phyloP scores from a whole-genome alignment of 2,888 invertebrate genomes.

The Drosophila mulleri region DNA sequence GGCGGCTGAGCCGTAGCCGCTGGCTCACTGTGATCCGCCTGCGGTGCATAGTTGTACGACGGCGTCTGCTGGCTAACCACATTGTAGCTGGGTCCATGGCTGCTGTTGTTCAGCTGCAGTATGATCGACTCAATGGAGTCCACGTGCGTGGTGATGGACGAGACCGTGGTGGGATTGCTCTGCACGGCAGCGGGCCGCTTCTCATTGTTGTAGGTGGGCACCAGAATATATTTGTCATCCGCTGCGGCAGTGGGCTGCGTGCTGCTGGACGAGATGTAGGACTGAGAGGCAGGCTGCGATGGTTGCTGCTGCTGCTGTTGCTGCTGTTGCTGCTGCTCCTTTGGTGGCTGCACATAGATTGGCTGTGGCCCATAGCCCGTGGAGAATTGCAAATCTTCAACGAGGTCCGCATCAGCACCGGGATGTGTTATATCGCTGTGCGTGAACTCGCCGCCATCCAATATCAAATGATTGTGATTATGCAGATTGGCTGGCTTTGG shows the following conservation, averaged over 20 bases:
- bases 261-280: slow-evolving; percentile 78
- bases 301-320: slow-evolving; percentile 66
- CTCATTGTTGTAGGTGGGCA: slow-evolving; percentile 73
- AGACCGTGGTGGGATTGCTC: slow-evolving; percentile 71
- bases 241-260: slow-evolving; percentile 60
- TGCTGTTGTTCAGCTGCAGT: slow-evolving; percentile 87
- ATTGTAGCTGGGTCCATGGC: slow-evolving; percentile 83
- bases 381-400: slow-evolving; percentile 86
- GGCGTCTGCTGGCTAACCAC: slow-evolving; percentile 76
- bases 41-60: slow-evolving; percentile 47
- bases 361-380: slow-evolving; percentile 86
- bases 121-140: slow-evolving; percentile 88
- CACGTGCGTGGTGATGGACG: slow-evolving; percentile 85
- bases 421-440: slow-evolving; percentile 88
- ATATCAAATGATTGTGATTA: slow-evolving; percentile 73
- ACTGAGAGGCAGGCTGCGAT: slow-evolving; percentile 85
- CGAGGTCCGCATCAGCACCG: slow-evolving; percentile 88
- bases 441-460: slow-evolving; percentile 85
- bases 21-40: slow-evolving; percentile 74
- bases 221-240: slow-evolving; percentile 83
- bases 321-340: slow-evolving; percentile 84
- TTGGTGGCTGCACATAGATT: slow-evolving; percentile 79
- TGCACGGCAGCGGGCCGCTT: slow-evolving; percentile 45
- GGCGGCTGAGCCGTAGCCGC: slow-evolving; percentile 42
- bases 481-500: slow-evolving; percentile 59